Conservation (phyloP, 2,888 invertebrate genomes). For the Drosophila mercatorum region DNA sequence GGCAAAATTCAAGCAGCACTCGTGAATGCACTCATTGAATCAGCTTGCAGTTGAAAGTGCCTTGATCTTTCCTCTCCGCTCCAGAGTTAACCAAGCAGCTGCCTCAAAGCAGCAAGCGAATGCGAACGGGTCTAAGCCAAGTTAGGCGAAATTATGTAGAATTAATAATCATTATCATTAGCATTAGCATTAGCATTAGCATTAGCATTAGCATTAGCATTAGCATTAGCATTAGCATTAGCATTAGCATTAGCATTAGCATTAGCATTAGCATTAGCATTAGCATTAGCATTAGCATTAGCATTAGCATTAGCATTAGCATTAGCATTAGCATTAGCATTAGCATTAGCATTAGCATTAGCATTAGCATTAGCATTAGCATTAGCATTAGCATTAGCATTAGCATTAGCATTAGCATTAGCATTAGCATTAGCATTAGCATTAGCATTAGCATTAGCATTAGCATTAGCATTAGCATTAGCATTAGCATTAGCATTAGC, state of each 20-base stretch:
- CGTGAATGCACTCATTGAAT: slow-evolving; percentile 30
- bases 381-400: slow-evolving; percentile 1
- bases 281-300: slow-evolving; percentile 3
- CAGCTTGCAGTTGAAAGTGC: background rate
- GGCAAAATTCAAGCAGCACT: slow-evolving; percentile 18
- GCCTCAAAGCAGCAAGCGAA: background rate
- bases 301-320: slow-evolving; percentile 1
- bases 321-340: slow-evolving; percentile 2
- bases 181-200: background rate
- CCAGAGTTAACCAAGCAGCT: background rate
- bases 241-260: slow-evolving; percentile 3
- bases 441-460: background rate
- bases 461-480: background rate
- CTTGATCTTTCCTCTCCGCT: slow-evolving; percentile 1
- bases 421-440: background rate
- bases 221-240: slow-evolving; percentile 5
- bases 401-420: slow-evolving; percentile 3
- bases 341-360: background rate
- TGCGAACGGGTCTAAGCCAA: too few relatives aligned
- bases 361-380: slow-evolving; percentile 1
- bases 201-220: background rate
- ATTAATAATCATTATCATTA: background rate
- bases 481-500: background rate
- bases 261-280: slow-evolving; percentile 8
- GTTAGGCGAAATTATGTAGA: background rate